A percentile compares a stretch with the other conserved stretches of the same genome.
Evolutionary conservation across 1,140 invertebrate species (phyloP).

Genomic region (Tenebrio molitor): DNA sequence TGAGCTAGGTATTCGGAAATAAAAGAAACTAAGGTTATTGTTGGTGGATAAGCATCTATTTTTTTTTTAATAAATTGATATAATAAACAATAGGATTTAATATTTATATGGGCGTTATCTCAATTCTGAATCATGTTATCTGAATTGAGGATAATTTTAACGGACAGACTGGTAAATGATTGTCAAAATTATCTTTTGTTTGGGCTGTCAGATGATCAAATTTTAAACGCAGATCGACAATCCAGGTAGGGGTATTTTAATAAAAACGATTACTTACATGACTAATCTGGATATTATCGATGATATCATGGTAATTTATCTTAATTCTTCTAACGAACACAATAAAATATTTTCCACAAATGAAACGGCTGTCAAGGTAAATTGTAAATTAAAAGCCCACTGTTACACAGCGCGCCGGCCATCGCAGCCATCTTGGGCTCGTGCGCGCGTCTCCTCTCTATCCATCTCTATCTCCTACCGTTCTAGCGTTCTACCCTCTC

Average conservation of each 20-base stretch:
- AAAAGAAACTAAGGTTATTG: too few species aligned
- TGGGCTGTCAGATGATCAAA: slow-evolving; percentile 40
- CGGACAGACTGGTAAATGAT: too few species aligned
- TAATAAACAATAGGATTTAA: too few species aligned
- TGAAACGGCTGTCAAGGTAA: slow-evolving; percentile 47
- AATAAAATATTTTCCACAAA: slow-evolving; percentile 8
- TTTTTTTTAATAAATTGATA: too few species aligned
- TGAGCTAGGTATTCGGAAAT: too few species aligned
- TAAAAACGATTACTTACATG: slow-evolving; percentile 53
- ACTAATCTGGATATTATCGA: slow-evolving; percentile 56
- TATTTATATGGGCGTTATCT: too few species aligned
- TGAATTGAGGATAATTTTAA: too few species aligned
- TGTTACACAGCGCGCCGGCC: slow-evolving; percentile 34
- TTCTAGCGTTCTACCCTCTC: not conserved
- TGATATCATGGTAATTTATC: slow-evolving; percentile 51
- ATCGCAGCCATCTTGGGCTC: slow-evolving; percentile 45
- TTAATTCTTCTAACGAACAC: slow-evolving; percentile 18
- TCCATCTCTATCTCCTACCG: not conserved
- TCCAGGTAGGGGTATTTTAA: not conserved
- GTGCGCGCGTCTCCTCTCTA: not conserved
- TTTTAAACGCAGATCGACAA: not conserved
- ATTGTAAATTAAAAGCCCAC: slow-evolving; percentile 43
- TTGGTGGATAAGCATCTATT: too few species aligned
- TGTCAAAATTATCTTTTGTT: slow-evolving; percentile 39
- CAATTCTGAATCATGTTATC: too few species aligned